Evolutionary conservation across 2,113 vertebrate genomes (phyloP).

Genomic region (Callocephalon fimbriatum): DNA sequence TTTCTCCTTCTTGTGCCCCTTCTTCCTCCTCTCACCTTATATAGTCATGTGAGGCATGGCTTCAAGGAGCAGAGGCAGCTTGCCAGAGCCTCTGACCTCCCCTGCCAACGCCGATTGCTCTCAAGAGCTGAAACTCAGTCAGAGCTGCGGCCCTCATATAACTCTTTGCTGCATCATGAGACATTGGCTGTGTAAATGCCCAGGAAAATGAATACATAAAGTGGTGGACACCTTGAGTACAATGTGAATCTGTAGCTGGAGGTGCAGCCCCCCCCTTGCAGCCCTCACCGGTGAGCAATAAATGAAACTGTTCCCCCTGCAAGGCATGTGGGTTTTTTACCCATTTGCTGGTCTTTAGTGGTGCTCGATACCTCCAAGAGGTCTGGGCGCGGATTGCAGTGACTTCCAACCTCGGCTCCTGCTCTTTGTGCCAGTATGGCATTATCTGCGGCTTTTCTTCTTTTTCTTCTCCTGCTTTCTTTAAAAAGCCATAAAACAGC

Average conservation of each 20-base stretch:
- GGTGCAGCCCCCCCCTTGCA: not conserved
- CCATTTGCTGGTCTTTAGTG: not conserved
- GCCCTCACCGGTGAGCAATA: not conserved
- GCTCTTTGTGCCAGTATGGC: slow-evolving; percentile 59
- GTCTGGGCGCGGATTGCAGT: slow-evolving; percentile 42
- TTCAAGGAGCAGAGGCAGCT: not conserved
- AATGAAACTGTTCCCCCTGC: not conserved
- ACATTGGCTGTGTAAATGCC: not conserved
- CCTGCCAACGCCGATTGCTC: not conserved
- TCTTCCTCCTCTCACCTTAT: slow-evolving; percentile 39
- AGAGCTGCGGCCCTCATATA: not conserved
- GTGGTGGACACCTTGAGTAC: not conserved
- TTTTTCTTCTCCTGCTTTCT: not conserved
- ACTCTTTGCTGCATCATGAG: not conserved
- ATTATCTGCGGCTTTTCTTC: not conserved
- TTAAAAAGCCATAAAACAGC: slow-evolving; percentile 48
- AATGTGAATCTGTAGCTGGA: not conserved
- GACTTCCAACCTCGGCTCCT: not conserved
- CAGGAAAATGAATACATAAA: not conserved
- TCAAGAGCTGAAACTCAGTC: not conserved
- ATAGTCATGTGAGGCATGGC: not conserved
- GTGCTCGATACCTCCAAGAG: slow-evolving; percentile 70
- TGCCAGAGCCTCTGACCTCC: slow-evolving; percentile 20
- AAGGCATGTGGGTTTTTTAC: not conserved
- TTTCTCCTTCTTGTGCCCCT: not conserved